Evolutionary conservation across 2,797 vertebrate species (phyloP), one percentile per base, ranked within the genome.

Genomic region (Ispidina lecontei): DNA sequence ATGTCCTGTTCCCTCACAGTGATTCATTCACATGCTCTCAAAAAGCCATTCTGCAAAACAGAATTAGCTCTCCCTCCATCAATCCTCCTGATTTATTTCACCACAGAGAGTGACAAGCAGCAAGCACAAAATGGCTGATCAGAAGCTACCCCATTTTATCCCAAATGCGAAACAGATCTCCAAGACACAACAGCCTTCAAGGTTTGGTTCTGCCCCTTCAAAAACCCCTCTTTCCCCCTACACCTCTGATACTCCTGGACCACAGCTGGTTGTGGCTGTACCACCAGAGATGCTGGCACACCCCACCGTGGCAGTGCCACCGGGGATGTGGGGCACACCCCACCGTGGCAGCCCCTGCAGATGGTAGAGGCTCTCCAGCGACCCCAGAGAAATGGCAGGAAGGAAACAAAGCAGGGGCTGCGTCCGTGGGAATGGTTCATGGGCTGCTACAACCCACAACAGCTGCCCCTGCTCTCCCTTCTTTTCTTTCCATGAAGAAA

Each of bases 271-370:
- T 7, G 43, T 16, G 64, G 25, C 55, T 71, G 76, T 31, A 60
- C 6, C 47, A 47, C 19, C 0, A 1, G 37, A 63, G 64, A 46
- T 6, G n/a, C 2, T 14, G 54, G 54, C n/a, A 85, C 59, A 39
- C 4, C 3, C 3, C 1, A 15, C 5, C 22, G 5, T 0, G 1
- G 49, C n/a, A 49, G 60, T 41, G 52, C 7, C 52, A 49, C 7
- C 0, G 2, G 37, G 68, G 64, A 46, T 4, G n/a, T 39, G 3
- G 16, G 54, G 54, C n/a, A 85, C 59, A 39, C 4, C 3, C 3
- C 1, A 15, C 5, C 22, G 6, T 0, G 1, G 44, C 41, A 58
- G 65, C 12, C 35, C 52, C 20, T 25, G 41, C 52, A 35, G 44
- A 78, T 20, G 68, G 44, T 21, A 73, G 13, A 73, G 46, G 52